A percentile compares a stretch with the other conserved stretches of the same genome.
Conservation (phyloP, 1,140 invertebrate species). For the Papilio polyxenes region DNA sequence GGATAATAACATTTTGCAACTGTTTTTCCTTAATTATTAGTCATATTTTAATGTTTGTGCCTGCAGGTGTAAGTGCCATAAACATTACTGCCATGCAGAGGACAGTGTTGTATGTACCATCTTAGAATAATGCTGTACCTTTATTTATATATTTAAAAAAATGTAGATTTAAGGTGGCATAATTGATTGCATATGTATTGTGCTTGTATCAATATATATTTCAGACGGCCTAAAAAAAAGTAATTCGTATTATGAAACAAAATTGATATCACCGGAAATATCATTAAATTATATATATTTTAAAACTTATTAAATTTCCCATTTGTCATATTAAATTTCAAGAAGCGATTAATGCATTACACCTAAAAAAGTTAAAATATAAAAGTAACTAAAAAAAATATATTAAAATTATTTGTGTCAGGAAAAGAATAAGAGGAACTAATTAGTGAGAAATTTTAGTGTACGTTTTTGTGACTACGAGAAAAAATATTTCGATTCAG, state of each 20-base stretch:
- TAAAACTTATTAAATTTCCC: neutral
- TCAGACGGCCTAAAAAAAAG: neutral
- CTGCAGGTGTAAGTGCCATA: slow-evolving; percentile 37
- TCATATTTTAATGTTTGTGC: slow-evolving; percentile 35
- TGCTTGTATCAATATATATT: slow-evolving; percentile 9
- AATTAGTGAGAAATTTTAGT: neutral
- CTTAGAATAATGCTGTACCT: slow-evolving; percentile 26
- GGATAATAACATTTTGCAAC: slow-evolving; percentile 35
- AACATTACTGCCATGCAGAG: slow-evolving; percentile 37
- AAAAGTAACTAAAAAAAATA: neutral
- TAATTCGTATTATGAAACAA: neutral
- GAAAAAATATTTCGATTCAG: neutral
- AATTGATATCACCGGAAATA: slow-evolving; percentile 7
- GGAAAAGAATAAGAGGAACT: neutral
- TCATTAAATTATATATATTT: neutral
- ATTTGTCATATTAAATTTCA: neutral
- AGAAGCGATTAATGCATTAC: neutral
- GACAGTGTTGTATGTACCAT: slow-evolving; percentile 33
- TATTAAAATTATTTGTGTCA: neutral
- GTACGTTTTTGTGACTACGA: neutral
- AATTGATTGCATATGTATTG: neutral
- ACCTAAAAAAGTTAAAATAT: neutral
- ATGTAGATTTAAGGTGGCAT: slow-evolving; percentile 24
- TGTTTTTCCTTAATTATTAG: slow-evolving; percentile 38
- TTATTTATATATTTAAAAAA: slow-evolving; percentile 9